Evolutionary conservation across 1,140 invertebrate species (phyloP).

Genomic region (Physella acuta): DNA sequence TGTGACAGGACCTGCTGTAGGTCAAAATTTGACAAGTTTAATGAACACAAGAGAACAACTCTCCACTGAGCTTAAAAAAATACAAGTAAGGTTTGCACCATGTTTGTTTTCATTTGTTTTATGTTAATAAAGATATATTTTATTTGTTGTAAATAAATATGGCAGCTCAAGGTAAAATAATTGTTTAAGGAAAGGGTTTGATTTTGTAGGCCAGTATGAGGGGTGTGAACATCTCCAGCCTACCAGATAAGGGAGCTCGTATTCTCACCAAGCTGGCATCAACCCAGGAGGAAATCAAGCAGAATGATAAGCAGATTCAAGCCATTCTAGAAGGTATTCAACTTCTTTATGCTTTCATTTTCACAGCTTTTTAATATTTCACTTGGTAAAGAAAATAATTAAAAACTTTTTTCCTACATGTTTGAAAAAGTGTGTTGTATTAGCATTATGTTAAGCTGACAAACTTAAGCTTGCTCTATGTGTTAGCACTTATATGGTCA

Average conservation of each 20-base stretch:
- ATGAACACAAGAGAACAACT: background rate
- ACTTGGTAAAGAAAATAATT: no score
- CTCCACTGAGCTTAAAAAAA: background rate
- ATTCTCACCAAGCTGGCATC: background rate
- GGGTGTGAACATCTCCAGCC: background rate
- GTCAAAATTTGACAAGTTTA: background rate
- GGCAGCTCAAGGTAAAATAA: background rate
- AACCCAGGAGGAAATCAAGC: background rate
- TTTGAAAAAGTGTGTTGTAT: background rate
- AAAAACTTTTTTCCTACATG: background rate
- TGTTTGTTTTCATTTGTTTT: background rate
- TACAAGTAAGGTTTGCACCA: background rate
- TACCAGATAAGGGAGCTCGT: slow-evolving; percentile 17
- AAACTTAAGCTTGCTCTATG: background rate
- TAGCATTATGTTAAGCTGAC: background rate
- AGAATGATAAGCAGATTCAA: slow-evolving; percentile 9
- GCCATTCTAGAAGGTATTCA: background rate
- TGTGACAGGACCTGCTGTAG: no score
- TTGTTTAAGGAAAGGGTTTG: background rate
- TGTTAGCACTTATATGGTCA: background rate
- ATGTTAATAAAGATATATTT: background rate
- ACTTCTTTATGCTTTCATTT: no score
- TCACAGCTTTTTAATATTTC: no score
- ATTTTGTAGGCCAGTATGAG: slow-evolving; percentile 5
- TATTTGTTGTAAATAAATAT: background rate